phyloP scores from a whole-genome alignment of 30 jellyfish, hydroid and myxozoan genomes.

The Aurelia coerulea region DNA sequence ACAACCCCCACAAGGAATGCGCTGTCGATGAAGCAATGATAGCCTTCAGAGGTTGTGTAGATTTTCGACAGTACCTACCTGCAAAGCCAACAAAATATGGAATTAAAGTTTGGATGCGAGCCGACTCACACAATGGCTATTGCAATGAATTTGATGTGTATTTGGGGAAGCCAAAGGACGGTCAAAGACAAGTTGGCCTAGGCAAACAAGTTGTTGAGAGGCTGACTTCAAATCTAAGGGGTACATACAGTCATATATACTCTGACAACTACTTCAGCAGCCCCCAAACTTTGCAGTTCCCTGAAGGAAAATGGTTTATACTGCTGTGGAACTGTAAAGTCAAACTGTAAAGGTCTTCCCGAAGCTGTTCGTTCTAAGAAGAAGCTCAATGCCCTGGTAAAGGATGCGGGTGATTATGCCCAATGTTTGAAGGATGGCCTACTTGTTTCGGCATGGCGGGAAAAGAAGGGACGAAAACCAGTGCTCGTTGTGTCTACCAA shows the following conservation, averaged over 20 bases:
- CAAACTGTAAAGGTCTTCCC: not conserved
- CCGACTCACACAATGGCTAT: too few relatives aligned
- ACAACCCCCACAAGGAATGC: too few relatives aligned
- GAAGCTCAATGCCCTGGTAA: slow-evolving; percentile 1
- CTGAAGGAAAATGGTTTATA: too few relatives aligned
- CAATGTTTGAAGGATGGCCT: slow-evolving; percentile 1
- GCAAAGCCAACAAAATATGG: too few relatives aligned
- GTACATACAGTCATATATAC: not conserved
- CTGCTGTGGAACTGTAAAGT: too few relatives aligned
- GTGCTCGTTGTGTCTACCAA: not conserved
- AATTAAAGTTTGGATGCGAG: too few relatives aligned
- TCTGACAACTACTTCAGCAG: not conserved
- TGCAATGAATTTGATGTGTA: not conserved
- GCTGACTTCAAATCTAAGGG: not conserved
- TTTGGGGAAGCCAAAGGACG: slow-evolving; percentile 1
- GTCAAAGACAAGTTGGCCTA: not conserved
- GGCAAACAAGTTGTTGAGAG: not conserved
- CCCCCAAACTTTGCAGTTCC: not conserved
- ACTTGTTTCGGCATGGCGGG: slow-evolving; percentile 12
- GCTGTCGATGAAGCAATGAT: too few relatives aligned
- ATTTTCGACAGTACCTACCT: too few relatives aligned
- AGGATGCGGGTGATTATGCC: not conserved
- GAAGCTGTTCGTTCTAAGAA: not conserved
- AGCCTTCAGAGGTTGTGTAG: too few relatives aligned
- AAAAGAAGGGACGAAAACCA: not conserved